Conservation (phyloP, 2,888 invertebrate species). For the Eupeodes latifasciatus region DNA sequence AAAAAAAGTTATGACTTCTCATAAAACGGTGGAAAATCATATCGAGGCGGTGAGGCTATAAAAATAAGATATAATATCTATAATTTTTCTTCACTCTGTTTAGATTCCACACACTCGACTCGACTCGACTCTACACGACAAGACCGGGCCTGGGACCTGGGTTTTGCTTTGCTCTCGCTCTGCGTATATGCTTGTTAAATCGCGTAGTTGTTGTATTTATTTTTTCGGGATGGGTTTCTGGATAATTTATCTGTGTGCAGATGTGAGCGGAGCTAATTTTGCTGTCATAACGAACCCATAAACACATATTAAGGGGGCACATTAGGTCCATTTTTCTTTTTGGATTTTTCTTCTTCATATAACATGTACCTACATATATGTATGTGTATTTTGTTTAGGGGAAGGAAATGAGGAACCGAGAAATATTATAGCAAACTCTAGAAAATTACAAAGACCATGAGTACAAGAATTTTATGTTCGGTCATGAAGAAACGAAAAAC, state of each 20-base stretch:
- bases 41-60: slow-evolving; percentile 72
- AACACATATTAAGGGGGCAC: slow-evolving; percentile 76
- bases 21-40: slow-evolving; percentile 75
- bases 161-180: not conserved
- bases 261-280: slow-evolving; percentile 75
- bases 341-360: slow-evolving; percentile 65
- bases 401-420: slow-evolving; percentile 46
- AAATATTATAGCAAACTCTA: slow-evolving; percentile 6
- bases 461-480: slow-evolving; percentile 54
- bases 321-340: slow-evolving; percentile 71
- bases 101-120: slow-evolving; percentile 39
- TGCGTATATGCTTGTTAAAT: slow-evolving; percentile 1
- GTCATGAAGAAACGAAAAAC: slow-evolving; percentile 18
- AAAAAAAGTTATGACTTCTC: slow-evolving; percentile 70
- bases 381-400: not conserved
- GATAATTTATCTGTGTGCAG: slow-evolving; percentile 74
- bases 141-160: not conserved
- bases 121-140: not conserved
- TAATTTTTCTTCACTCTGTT: slow-evolving; percentile 69
- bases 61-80: slow-evolving; percentile 74
- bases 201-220: slow-evolving; percentile 12
- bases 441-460: slow-evolving; percentile 17
- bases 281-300: slow-evolving; percentile 76
- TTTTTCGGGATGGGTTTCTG: slow-evolving; percentile 69
- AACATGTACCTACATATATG: not conserved